phyloP scores from a whole-genome alignment of 2,797 vertebrate genomes.

The Allobates femoralis region DNA sequence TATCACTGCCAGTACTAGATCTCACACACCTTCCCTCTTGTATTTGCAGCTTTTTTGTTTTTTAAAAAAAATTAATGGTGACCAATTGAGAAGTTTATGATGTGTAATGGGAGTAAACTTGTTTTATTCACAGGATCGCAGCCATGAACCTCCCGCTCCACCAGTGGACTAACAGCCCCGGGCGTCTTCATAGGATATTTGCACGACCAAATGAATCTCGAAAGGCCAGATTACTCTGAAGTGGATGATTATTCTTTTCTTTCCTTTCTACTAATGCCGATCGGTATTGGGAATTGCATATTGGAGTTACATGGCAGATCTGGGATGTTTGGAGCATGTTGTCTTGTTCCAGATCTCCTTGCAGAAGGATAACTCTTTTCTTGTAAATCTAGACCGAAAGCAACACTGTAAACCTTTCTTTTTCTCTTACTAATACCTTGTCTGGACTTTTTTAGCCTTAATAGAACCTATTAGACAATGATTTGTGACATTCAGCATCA shows the following conservation, averaged over 20 bases:
- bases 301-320: constrained; percentile 14
- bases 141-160: constrained; percentile 89
- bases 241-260: constrained; percentile 52
- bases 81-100: neutral
- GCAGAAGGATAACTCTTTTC: neutral
- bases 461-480: neutral
- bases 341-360: neutral
- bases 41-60: too few species aligned
- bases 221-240: constrained; percentile 74
- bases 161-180: constrained; percentile 85
- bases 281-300: constrained; percentile 70
- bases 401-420: neutral
- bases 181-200: constrained; percentile 57
- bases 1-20: too few species aligned
- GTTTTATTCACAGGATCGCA: constrained; percentile 72
- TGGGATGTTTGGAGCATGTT: neutral
- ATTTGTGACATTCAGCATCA: neutral
- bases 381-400: neutral
- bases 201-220: constrained; percentile 77
- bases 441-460: constrained; percentile 45
- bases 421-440: constrained; percentile 5
- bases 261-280: constrained; percentile 70
- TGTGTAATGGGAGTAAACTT: neutral
- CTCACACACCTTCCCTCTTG: too few species aligned
- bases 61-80: too few species aligned